Conservation (phyloP, 2,113 vertebrate genomes). For the Aspidoscelis tigris region DNA sequence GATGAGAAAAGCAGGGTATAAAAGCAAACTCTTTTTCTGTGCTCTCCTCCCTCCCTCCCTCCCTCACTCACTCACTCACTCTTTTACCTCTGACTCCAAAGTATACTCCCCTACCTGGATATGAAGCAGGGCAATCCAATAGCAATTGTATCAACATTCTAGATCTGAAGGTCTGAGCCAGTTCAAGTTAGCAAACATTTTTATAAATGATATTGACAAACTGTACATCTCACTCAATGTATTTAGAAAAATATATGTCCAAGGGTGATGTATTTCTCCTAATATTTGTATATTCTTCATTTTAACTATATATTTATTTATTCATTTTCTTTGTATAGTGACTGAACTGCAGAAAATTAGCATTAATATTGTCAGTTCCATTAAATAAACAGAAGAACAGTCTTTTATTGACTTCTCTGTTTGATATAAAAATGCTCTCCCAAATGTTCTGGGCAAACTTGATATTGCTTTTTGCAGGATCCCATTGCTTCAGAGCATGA, state of each 20-base stretch:
- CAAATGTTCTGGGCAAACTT: constrained; percentile 68
- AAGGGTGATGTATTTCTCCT: background rate
- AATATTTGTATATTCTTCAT: constrained; percentile 35
- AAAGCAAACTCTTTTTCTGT: too few species aligned
- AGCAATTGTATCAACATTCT: background rate
- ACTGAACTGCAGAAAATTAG: constrained; percentile 44
- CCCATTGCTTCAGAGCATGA: constrained; percentile 72
- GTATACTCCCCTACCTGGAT: background rate
- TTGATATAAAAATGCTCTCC: constrained; percentile 54
- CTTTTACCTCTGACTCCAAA: background rate
- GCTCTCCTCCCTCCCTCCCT: too few species aligned
- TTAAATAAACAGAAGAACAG: constrained; percentile 40
- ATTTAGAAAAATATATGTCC: background rate
- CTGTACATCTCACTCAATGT: background rate
- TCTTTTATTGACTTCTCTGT: constrained; percentile 66
- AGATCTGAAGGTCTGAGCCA: background rate
- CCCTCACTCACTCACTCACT: too few species aligned
- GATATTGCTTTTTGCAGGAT: constrained; percentile 70
- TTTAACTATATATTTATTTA: constrained; percentile 32
- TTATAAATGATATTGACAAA: background rate
- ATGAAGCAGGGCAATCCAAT: background rate
- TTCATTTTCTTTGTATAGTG: constrained; percentile 37
- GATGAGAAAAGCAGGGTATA: too few species aligned
- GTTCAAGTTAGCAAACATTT: background rate
- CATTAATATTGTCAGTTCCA: constrained; percentile 33